A percentile compares a stretch with the other conserved stretches of the same genome.
Evolutionary conservation across 23 tunicate species (phyloP).

Genomic region (Styela plicata): DNA sequence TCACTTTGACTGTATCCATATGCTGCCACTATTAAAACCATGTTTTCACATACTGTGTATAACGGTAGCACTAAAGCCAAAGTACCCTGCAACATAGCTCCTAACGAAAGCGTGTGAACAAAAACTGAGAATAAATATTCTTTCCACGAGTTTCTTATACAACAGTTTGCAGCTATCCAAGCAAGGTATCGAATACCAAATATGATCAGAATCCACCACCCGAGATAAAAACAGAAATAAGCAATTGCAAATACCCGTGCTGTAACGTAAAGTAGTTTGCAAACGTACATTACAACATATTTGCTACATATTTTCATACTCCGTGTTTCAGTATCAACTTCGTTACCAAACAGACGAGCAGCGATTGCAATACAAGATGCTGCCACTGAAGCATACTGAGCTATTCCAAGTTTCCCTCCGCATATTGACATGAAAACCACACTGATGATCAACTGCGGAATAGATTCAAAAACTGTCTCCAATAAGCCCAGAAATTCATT

Average conservation of each 20-base stretch:
- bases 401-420: background rate
- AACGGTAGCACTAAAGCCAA: background rate
- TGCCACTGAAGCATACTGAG: background rate
- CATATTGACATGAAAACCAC: slow-evolving; percentile 4
- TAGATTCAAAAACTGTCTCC: slow-evolving; percentile 12
- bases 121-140: slow-evolving; percentile 9
- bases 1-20: slow-evolving; percentile 11
- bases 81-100: slow-evolving; percentile 9
- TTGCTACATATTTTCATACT: background rate
- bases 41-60: slow-evolving; percentile 11
- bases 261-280: background rate
- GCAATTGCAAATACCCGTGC: slow-evolving; percentile 13
- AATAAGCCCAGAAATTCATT: slow-evolving; percentile 2
- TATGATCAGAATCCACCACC: slow-evolving; percentile 14
- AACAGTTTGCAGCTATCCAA: background rate
- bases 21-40: background rate
- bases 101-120: slow-evolving; percentile 7
- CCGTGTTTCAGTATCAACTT: background rate
- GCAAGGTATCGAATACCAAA: background rate
- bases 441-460: slow-evolving; percentile 13
- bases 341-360: background rate
- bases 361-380: slow-evolving; percentile 12
- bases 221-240: slow-evolving; percentile 23
- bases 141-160: background rate
- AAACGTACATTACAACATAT: background rate